A percentile compares a stretch with the other conserved stretches of the same genome.
Conservation (phyloP, 1,140 invertebrate genomes). For the Mylabris phalerata region DNA sequence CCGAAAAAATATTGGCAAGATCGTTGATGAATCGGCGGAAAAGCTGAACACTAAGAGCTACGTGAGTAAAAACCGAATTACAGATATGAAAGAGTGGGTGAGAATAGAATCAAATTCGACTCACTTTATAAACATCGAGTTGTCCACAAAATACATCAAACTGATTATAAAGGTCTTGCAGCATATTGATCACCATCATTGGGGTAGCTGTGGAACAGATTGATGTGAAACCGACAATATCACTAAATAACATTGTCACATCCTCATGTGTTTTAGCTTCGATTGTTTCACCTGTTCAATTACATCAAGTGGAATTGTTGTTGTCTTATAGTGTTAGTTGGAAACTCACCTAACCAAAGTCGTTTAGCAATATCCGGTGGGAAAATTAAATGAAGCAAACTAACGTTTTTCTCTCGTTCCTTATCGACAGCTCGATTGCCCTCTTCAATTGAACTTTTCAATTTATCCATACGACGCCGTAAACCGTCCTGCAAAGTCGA, state of each 20-base stretch:
- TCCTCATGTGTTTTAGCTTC: slow-evolving; percentile 87
- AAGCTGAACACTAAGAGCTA: too few relatives aligned
- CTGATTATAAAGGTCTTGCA: slow-evolving; percentile 84
- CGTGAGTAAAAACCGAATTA: too few relatives aligned
- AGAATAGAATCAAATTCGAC: not conserved
- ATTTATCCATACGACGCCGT: slow-evolving; percentile 88
- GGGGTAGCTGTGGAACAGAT: slow-evolving; percentile 86
- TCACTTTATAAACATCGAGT: slow-evolving; percentile 88
- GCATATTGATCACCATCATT: slow-evolving; percentile 92
- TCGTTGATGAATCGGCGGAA: too few relatives aligned
- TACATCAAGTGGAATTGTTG: not conserved
- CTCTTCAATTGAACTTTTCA: slow-evolving; percentile 89
- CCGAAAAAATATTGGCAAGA: too few relatives aligned
- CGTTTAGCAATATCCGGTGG: slow-evolving; percentile 88
- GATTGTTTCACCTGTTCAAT: slow-evolving; percentile 67
- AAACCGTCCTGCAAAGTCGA: slow-evolving; percentile 70
- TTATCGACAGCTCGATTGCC: slow-evolving; percentile 85
- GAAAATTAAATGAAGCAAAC: slow-evolving; percentile 88
- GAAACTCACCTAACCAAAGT: slow-evolving; percentile 73
- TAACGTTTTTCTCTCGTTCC: slow-evolving; percentile 92
- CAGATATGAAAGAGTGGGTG: too few relatives aligned
- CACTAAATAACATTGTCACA: slow-evolving; percentile 91
- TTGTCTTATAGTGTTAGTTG: not conserved
- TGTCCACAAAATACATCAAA: slow-evolving; percentile 87
- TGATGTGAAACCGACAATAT: slow-evolving; percentile 93